Base-by-base conservation (phyloP, 2,888 invertebrate species). In the Sinohyriopsis cumingii region DNA sequence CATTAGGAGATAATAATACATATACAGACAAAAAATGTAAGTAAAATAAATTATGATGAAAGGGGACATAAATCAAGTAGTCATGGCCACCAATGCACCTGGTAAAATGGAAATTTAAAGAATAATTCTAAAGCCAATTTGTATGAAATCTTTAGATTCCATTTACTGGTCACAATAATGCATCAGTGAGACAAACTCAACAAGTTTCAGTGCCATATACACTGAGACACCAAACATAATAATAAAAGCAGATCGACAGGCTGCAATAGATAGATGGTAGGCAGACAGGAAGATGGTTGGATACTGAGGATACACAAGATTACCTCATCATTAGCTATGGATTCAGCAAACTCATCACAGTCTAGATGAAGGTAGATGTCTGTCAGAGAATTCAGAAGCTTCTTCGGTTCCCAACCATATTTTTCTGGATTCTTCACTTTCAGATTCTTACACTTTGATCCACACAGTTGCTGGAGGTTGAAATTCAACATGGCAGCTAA, bases 401-500 rank as follows among this genome's bases (percentile, higher is more conserved):
- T 93, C 84, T 96, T 93, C 25, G 99, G 99, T 89, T 98, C 96
- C 99, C 99, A 99, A 19, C 96, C 96, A 90, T 98, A 99, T 90
- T 97, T 97, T 79, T 96, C 95, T 1, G 97, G 96, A 83, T 95
- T 95, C 70, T 95, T 94, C 66, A 98, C 98, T 92, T 96, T 96
- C 74, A 97, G 92, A 84, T 92, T 92, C 91, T 96, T 95, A 92
- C 98, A 98, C 91, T 98, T 98, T 63, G 96, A 95, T 18, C 98
- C 98, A 90, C 97, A 98, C 65, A 99, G 92, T 90, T 99, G 98
- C 89, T 96, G 95, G 79, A 99, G 92, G 92, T 99, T 99, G 91
- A 97, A 98, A 91, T 99, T 98, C 80, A 99, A 93, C 99, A 99
- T 99, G 70, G 98, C 97, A 68, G 98, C 97, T 70, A 99, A 93